These are phyloP conservation scores for Aurelia sp. DNA, from an alignment of 30 jellyfish, hydroid and myxozoan species.

Conservation along the genomic window DNA sequence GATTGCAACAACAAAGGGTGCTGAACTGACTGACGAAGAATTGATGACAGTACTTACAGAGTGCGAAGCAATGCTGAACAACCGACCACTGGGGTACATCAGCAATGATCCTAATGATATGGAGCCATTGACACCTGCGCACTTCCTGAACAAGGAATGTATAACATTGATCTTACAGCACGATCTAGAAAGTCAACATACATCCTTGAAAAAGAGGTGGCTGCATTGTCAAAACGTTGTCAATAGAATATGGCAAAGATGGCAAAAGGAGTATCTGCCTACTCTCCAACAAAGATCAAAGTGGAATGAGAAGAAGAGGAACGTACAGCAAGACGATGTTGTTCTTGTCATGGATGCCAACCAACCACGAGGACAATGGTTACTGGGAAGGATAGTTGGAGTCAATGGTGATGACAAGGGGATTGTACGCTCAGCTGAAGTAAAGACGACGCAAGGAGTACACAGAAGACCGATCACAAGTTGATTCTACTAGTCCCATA, in stretches of 20 bases:
- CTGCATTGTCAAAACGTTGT: constrained; percentile 1
- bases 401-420: constrained; percentile 37
- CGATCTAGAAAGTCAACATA: constrained; percentile 16
- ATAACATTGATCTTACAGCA: constrained; percentile 25
- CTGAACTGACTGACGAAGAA: constrained; percentile 34
- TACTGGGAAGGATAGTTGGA: constrained; percentile 32
- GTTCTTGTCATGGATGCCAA: constrained; percentile 38
- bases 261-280: neutral
- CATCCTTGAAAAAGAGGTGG: no score
- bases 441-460: neutral
- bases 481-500: constrained; percentile 28
- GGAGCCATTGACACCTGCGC: constrained; percentile 45
- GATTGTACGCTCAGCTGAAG: constrained; percentile 27
- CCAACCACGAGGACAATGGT: constrained; percentile 45
- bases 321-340: constrained; percentile 15
- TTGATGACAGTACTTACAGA: constrained; percentile 37
- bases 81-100: constrained; percentile 36
- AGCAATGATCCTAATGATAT: constrained; percentile 24
- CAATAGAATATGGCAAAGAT: neutral
- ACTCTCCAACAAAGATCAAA: constrained; percentile 30
- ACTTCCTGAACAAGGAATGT: neutral
- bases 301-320: constrained; percentile 32
- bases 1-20: constrained; percentile 11
- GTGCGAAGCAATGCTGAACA: constrained; percentile 33
- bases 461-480: constrained; percentile 33